Evolutionary conservation across 2,113 vertebrate genomes (phyloP).

Genomic region (Hippoglossus stenolepis): DNA sequence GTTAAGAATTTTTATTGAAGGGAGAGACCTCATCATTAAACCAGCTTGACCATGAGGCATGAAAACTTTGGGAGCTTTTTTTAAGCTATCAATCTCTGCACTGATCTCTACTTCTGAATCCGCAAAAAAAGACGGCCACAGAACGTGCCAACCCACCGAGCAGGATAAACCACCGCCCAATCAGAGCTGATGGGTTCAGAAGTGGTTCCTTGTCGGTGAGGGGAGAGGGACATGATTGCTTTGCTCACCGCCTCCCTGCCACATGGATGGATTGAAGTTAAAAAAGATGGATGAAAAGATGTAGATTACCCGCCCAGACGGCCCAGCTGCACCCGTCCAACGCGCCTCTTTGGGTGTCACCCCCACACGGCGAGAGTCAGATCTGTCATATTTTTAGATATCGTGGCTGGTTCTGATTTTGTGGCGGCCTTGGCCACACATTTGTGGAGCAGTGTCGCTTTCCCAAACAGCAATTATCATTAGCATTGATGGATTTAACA

Average conservation of each 20-base stretch:
- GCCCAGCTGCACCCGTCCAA: constrained; percentile 55
- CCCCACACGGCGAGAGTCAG: constrained; percentile 7
- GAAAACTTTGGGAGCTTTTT: neutral
- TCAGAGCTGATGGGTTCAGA: constrained; percentile 62
- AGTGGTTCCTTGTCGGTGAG: constrained; percentile 51
- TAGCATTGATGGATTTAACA: constrained; percentile 82
- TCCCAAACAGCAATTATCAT: constrained; percentile 81
- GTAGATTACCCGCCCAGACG: constrained; percentile 28
- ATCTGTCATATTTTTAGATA: constrained; percentile 72
- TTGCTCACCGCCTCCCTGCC: constrained; percentile 52
- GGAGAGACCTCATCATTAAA: constrained; percentile 34
- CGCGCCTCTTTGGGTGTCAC: constrained; percentile 57
- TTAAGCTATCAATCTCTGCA: neutral
- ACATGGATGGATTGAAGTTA: constrained; percentile 50
- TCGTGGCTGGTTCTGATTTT: constrained; percentile 57
- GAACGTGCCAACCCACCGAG: constrained; percentile 46
- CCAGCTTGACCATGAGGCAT: constrained; percentile 12
- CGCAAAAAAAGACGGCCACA: constrained; percentile 33
- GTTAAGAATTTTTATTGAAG: constrained; percentile 32
- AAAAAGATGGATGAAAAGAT: constrained; percentile 53
- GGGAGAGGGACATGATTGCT: constrained; percentile 61
- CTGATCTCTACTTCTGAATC: constrained; percentile 39
- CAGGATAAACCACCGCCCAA: constrained; percentile 47
- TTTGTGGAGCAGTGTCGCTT: constrained; percentile 60
- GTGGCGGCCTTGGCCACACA: constrained; percentile 47